Base-by-base conservation (phyloP, 2,797 vertebrate genomes). In the Hypotaenidia philippensis region DNA sequence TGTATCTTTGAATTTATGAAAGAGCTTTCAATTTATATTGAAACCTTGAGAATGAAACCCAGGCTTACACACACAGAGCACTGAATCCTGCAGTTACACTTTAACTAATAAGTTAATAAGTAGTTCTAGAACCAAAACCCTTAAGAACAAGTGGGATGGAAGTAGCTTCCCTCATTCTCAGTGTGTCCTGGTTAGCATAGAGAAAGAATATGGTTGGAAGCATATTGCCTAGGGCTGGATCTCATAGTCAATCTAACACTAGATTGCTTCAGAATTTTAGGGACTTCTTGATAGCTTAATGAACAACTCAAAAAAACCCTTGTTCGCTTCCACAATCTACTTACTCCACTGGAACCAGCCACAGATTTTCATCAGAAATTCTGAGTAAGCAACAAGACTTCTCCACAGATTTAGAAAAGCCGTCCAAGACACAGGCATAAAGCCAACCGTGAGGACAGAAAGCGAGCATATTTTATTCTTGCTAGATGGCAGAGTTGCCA, bases 401-500 rank as follows among this genome's bases (percentile, higher is more conserved):
- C 57, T 91, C 68, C 31, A 55, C 52, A 87, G 68, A 82, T 80
- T 83, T 60, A 13, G 4, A 38, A 63, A 85, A 87, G 84, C 79
- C 87, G 78, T 64, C 87, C 84, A 71, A 92, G 83, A 36, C 55
- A 45, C 20, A 34, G 93, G 95, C 87, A 83, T 3, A 36, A 50
- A 85, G 84, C 93, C 92, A 94, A 44, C 25, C 1, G 0, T 2
- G 29, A 88, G 84, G 89, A 92, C 38, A 10, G 79, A 76, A 92
- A 87, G 65, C 5, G 63, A 93, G 65, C 91, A 94, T 52, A 93
- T 93, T 93, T 94, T 72, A 27, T 69, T 83, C 92, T 55, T 92
- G 78, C 92, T 93, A 85, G 19, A 93, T 91, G 93, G 86, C 83
- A 87, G 83, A 95, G 70, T 19, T 94, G 72, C 91, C 70, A 84